Evolutionary conservation across 2,797 vertebrate species (phyloP).

Genomic region (Betta splendens): DNA sequence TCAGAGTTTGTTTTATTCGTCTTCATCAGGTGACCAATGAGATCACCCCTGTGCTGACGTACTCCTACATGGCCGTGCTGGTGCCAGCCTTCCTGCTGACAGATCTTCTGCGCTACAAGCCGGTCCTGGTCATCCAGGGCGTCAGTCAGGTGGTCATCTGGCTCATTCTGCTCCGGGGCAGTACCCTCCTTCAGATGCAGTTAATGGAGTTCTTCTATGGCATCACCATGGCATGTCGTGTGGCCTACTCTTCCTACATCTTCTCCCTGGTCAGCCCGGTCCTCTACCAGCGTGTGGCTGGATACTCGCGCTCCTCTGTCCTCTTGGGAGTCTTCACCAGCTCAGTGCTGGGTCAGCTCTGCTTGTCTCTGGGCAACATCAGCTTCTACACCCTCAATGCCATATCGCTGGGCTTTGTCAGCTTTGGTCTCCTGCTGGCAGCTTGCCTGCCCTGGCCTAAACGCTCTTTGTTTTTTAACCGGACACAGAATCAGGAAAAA

Average conservation of each 20-base stretch:
- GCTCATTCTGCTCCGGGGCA: slow-evolving; percentile 86
- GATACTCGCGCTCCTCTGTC: slow-evolving; percentile 88
- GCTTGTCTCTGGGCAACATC: slow-evolving; percentile 71
- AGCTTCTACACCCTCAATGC: slow-evolving; percentile 78
- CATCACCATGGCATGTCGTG: slow-evolving; percentile 92
- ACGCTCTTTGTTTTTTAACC: slow-evolving; percentile 94
- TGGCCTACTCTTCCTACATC: slow-evolving; percentile 97
- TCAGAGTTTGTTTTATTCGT: too few relatives aligned
- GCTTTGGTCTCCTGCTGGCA: slow-evolving; percentile 84
- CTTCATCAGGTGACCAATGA: slow-evolving; percentile 89
- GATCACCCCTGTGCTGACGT: slow-evolving; percentile 90
- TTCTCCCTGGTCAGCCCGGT: slow-evolving; percentile 89
- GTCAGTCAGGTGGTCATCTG: slow-evolving; percentile 90
- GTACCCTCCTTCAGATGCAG: slow-evolving; percentile 87
- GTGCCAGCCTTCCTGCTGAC: slow-evolving; percentile 94
- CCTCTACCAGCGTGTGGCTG: slow-evolving; percentile 90
- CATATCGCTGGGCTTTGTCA: slow-evolving; percentile 87
- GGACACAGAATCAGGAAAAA: slow-evolving; percentile 5
- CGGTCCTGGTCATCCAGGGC: slow-evolving; percentile 90
- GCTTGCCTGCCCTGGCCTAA: slow-evolving; percentile 87
- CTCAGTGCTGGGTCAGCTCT: slow-evolving; percentile 92
- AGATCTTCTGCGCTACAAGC: slow-evolving; percentile 92
- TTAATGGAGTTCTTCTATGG: slow-evolving; percentile 96
- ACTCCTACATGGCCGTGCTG: slow-evolving; percentile 92
- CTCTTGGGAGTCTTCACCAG: slow-evolving; percentile 94